phyloP scores from a whole-genome alignment of 2,888 invertebrate genomes.

The Philopedon plagiatum region DNA sequence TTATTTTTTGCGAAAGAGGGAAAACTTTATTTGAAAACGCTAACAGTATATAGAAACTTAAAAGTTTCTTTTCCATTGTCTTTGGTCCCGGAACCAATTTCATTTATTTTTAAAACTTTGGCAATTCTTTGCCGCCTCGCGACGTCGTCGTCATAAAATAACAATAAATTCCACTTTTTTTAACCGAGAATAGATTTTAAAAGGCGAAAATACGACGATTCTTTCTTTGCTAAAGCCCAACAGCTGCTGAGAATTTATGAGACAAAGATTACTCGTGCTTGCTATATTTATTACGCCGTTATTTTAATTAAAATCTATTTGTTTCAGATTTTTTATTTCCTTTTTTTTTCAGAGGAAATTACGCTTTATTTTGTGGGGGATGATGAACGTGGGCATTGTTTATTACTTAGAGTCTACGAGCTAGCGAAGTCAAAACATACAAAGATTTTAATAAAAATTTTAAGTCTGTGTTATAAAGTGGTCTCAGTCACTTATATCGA shows the following conservation, averaged over 20 bases:
- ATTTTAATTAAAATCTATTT: constrained; percentile 18
- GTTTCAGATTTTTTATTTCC: background rate
- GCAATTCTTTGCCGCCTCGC: background rate
- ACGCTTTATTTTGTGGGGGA: no score
- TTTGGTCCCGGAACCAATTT: background rate
- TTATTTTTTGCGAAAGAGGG: no score
- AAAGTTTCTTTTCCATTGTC: no score
- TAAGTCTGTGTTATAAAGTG: no score
- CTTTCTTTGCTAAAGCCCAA: constrained; percentile 13
- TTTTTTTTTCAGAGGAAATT: no score
- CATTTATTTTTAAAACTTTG: background rate
- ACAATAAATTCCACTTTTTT: constrained; percentile 15
- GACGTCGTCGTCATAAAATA: background rate
- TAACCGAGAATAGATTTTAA: constrained; percentile 10
- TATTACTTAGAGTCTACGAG: no score
- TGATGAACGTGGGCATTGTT: no score
- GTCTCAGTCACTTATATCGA: no score
- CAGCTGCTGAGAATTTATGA: constrained; percentile 13
- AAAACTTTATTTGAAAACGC: no score
- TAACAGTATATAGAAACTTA: no score
- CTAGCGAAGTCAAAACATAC: no score
- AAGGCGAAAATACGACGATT: background rate
- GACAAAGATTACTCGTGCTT: constrained; percentile 9
- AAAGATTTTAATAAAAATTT: no score
- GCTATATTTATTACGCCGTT: constrained; percentile 1